Evolutionary conservation across 2,888 invertebrate species (phyloP), one percentile per base, ranked within the genome.

Genomic region (Tiliacea aurago): DNA sequence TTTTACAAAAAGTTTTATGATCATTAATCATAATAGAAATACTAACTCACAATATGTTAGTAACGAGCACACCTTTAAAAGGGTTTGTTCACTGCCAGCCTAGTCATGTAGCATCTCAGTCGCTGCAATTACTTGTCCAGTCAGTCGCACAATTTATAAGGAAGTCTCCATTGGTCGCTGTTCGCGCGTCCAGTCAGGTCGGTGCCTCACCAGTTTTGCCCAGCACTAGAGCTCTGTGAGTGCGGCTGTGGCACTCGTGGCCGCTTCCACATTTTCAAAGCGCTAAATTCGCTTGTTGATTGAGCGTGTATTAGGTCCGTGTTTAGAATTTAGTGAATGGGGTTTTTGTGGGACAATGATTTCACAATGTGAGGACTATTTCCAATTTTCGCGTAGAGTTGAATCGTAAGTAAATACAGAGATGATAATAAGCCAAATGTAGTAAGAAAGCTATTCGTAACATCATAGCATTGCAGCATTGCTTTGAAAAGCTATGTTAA

Each of bases 171-270:
- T 0, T 6, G 69, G 0, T 23, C 20, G 65, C 10, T 56, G 88
- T 86, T 87, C 91, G 89, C 78, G 73, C 79, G 79, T 86, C 75
- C 86, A 88, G 90, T 86, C 88, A 89, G 91, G 87, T 88, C 85
- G 81, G 84, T 69, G 78, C 81, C 84, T 85, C 88, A 85, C 86
- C 87, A 90, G 92, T 91, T 91, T 90, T 89, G 91, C 87, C 75
- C 78, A 75, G 84, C 84, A 81, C 86, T 80, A 78, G 77, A 74
- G 81, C 73, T 51, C 84, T 84, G 73, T 77, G 84, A 83, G 82
- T 77, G 78, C 56, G 64, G 58, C 81, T 58, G 76, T 37, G 45
- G 63, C 74, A 83, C 81, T 81, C 81, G 66, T 83, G 78, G 56
- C 49, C 20, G 83, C 77, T 77, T 68, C 61, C 70, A 83, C 70